These are phyloP conservation scores for Mactra quadrangularis DNA, from an alignment of 1,140 invertebrate genomes.

Conservation along the genomic window DNA sequence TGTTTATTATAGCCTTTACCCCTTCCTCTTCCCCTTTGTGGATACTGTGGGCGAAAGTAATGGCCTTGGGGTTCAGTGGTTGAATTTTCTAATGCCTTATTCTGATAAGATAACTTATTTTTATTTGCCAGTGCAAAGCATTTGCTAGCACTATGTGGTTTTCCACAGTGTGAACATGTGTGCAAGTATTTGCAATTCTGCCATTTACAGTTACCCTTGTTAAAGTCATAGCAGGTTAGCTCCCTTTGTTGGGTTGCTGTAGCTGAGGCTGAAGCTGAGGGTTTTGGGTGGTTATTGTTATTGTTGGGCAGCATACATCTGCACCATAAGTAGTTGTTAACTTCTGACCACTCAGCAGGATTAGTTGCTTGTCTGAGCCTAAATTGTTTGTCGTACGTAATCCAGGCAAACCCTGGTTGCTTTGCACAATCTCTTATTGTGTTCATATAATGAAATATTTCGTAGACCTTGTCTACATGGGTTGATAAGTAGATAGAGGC, in stretches of 20 bases:
- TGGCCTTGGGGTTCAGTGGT: no score
- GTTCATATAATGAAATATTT: constrained; percentile 53
- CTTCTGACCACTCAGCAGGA: neutral
- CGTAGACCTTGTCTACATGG: neutral
- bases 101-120: no score
- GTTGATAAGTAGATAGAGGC: constrained; percentile 24
- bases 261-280: no score
- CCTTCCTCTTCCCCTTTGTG: no score
- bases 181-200: neutral
- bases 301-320: no score
- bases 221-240: neutral
- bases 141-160: no score
- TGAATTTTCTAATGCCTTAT: no score
- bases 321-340: constrained; percentile 25
- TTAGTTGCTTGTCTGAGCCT: constrained; percentile 5
- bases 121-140: no score
- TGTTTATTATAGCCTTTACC: no score
- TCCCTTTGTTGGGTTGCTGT: neutral
- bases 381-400: constrained; percentile 35
- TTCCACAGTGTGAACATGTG: no score
- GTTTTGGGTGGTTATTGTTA: no score
- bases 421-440: constrained; percentile 21
- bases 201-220: neutral
- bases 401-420: neutral
- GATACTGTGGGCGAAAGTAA: no score